Evolutionary conservation across 1,140 invertebrate genomes (phyloP), one percentile per base, ranked within the genome.

Genomic region (Drosophila trapezifrons): DNA sequence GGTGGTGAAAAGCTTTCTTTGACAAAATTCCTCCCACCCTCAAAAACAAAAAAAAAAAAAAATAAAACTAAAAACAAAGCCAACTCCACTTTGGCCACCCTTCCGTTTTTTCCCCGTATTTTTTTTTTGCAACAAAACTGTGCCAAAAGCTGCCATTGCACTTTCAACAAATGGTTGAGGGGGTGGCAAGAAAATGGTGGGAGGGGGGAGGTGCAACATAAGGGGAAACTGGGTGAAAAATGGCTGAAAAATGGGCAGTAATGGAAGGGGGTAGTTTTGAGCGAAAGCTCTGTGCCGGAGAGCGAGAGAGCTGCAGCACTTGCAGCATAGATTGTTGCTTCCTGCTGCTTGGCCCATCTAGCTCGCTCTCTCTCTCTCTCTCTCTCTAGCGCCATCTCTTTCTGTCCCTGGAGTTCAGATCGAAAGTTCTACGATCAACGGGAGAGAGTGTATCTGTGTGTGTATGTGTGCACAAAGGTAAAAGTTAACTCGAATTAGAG

Each of bases 401-500:
- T 69, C 43, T 27, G 22, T 5, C 49, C 20, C 25, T 46, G 52
- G 49, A 74, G 56, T 54, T 54, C 43, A 57, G 52, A 71, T 71
- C 64, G 54, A 64, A 64, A 64, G 52, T 76, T 76, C 72, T 76
- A 51, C 63, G 73, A 76, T 76, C 72, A 32, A 46, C 10, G 35
- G 25, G 43, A 20, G 43, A 13, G 17, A 37, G 27, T 45, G 40
- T 46, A 13, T 46, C 37, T 25, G 52, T 47, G 29, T 46, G 20
- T 27, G 38, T 60, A 58, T 59, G 18, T 58, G 54, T 71, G 66
- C 43, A 37, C 29, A 87, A 78, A 82, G 83, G 82, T 79, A 86
- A 86, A 86, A 82, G 78, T 82, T 65, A 76, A 81, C 78, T 81
- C 69, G 63, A 76, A 86, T 65, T 81, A 69, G 78, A 81, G 80